Base-by-base conservation (phyloP, 1,140 invertebrate species). In the Anastrepha ludens region DNA sequence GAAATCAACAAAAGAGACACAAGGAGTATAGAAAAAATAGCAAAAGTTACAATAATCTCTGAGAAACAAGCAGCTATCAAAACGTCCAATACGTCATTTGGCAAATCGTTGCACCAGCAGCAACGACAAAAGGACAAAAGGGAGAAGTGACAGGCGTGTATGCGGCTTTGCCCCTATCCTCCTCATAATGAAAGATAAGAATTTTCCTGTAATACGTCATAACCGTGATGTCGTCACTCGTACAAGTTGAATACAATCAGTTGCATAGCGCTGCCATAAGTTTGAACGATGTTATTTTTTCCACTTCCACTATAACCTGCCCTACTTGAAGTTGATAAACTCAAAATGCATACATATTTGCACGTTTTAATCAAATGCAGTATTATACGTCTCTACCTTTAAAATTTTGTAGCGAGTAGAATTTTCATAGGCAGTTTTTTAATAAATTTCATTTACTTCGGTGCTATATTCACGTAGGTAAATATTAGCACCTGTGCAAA, bases 21-120 rank as follows among this genome's bases (percentile, higher is more conserved):
- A 62, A 15, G 15, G 29, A 29, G 29, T 29, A 29, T 29, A 29
- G 55, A 20, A 47, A 11, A 55, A 81, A 81, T 50, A 81, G 47
- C 44, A 81, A 58, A 29, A 67, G 20, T 39, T 39, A 67, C 9
- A 9, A 74, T 44, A 64, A n/a, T 17, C n/a, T 47, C 17, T 15
- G 47, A 39, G 15, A 13, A 6, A 17, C 50, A 81, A 81, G 74
- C 44, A 81, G 47, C 17, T 81, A 47, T 81, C 15, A 81, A 55
- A 81, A 81, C 44, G 47, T 50, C 47, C 67, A 55, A 17, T 81
- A 81, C 74, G 74, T 81, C 74, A 81, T 81, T 20, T 29, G 13
- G 41, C 41, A 11, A 55, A 8, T 55, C 47, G n/a, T 29, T 50
- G 17, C 41, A 70, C 11, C 5, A 70, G 9, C 4, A 70, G 17